These are phyloP conservation scores for Rhagoletis pomonella DNA, from an alignment of 1,140 invertebrate species.

Conservation along the genomic window DNA sequence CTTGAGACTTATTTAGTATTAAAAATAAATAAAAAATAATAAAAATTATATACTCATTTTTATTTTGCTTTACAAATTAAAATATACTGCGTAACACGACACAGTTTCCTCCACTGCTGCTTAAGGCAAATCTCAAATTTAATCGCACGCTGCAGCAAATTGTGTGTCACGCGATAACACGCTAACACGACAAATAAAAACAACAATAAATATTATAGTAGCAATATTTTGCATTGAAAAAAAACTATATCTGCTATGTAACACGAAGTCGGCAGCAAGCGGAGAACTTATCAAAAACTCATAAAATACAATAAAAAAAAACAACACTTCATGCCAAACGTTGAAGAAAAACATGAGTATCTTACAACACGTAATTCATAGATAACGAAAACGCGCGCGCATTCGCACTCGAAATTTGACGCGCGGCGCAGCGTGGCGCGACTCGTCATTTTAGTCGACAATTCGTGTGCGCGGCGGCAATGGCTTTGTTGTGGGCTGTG, in stretches of 20 bases:
- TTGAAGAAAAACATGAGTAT: constrained; percentile 11
- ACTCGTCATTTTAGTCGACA: background rate
- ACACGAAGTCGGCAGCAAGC: background rate
- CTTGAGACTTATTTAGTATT: background rate
- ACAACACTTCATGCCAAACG: background rate
- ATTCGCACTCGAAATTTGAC: constrained; percentile 13
- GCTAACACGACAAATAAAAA: constrained; percentile 44
- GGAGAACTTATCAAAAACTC: constrained; percentile 1
- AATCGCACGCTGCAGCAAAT: constrained; percentile 44
- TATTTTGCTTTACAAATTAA: constrained; percentile 19
- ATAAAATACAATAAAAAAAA: background rate
- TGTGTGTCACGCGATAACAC: constrained; percentile 40
- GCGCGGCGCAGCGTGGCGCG: background rate
- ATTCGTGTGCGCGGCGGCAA: background rate
- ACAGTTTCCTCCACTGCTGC: constrained; percentile 9
- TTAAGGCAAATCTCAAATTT: constrained; percentile 29
- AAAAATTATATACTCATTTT: background rate
- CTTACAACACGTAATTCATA: constrained; percentile 35
- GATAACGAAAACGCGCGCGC: constrained; percentile 43
- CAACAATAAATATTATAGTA: background rate
- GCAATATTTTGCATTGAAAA: background rate
- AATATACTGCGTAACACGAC: constrained; percentile 49
- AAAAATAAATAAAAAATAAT: background rate
- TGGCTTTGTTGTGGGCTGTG: background rate
- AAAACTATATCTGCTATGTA: too few species aligned